Conservation (phyloP, 2,888 invertebrate genomes). For the Lithodes maja region DNA sequence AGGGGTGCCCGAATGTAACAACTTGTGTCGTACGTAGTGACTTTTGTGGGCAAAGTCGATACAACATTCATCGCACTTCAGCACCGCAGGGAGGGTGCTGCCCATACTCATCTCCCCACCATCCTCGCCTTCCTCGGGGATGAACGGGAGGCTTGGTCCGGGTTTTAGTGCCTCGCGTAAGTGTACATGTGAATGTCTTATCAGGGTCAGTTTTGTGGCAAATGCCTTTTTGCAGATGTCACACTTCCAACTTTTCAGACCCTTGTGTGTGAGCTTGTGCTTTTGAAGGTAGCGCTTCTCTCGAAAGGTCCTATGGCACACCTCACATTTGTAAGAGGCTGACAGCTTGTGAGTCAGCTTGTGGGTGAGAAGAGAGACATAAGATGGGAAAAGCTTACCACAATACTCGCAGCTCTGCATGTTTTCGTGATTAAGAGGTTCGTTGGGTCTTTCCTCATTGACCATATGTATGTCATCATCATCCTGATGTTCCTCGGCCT, state of each 20-base stretch:
- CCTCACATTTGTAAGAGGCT: slow-evolving; percentile 69
- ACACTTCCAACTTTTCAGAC: slow-evolving; percentile 70
- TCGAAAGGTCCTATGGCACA: slow-evolving; percentile 69
- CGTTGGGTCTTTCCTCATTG: slow-evolving; percentile 15
- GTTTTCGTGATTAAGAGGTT: not conserved
- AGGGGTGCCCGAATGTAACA: slow-evolving; percentile 70
- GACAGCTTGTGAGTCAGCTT: slow-evolving; percentile 69
- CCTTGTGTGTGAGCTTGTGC: slow-evolving; percentile 70
- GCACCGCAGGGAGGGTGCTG: slow-evolving; percentile 64
- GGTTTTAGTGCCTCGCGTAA: slow-evolving; percentile 68
- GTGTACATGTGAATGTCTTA: slow-evolving; percentile 70
- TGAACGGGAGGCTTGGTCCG: slow-evolving; percentile 44
- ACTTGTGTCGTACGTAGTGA: slow-evolving; percentile 69
- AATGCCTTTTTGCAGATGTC: slow-evolving; percentile 71
- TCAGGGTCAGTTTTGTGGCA: slow-evolving; percentile 69
- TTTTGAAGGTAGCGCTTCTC: slow-evolving; percentile 70
- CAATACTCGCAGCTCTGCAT: slow-evolving; percentile 66
- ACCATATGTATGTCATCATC: slow-evolving; percentile 21
- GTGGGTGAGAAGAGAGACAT: slow-evolving; percentile 69
- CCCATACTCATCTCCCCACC: slow-evolving; percentile 29
- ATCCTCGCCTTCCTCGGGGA: slow-evolving; percentile 53
- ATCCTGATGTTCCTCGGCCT: slow-evolving; percentile 39
- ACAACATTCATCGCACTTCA: slow-evolving; percentile 69
- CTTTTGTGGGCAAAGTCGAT: slow-evolving; percentile 69
- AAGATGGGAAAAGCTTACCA: slow-evolving; percentile 60